phyloP scores from a whole-genome alignment of 2,888 invertebrate genomes.

The Danaus chrysippus region DNA sequence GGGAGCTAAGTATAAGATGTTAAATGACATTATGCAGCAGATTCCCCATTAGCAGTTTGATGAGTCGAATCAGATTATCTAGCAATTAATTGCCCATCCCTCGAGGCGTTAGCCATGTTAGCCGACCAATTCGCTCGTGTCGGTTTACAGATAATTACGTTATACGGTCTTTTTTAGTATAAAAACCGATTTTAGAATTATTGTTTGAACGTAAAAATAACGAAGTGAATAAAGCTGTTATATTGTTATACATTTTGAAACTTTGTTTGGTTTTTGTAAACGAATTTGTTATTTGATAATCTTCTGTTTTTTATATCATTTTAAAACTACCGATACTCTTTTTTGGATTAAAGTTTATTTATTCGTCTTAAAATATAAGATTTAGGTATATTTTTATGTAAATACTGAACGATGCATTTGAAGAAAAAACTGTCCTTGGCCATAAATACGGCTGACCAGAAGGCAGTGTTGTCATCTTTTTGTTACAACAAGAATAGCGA shows the following conservation, averaged over 20 bases:
- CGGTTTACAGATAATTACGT: too few relatives aligned
- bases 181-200: not conserved
- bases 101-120: too few relatives aligned
- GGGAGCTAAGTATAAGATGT: too few relatives aligned
- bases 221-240: not conserved
- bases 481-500: conserved; percentile 14
- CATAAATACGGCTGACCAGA: not conserved
- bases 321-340: too few relatives aligned
- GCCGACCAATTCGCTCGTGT: too few relatives aligned
- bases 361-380: not conserved
- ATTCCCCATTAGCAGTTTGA: too few relatives aligned
- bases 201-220: not conserved
- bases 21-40: too few relatives aligned
- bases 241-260: not conserved
- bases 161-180: not conserved
- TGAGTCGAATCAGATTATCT: too few relatives aligned
- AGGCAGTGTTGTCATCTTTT: conserved; percentile 2
- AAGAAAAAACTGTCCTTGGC: not conserved
- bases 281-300: too few relatives aligned
- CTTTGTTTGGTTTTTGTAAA: not conserved
- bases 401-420: not conserved
- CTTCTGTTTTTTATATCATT: too few relatives aligned
- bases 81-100: too few relatives aligned
- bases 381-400: not conserved
- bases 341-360: too few relatives aligned